A percentile compares a stretch with the other conserved stretches of the same genome.
These are phyloP conservation scores for Nematostella vectensis DNA, from an alignment of 92 coral and sea anemone species.

Conservation along the genomic window DNA sequence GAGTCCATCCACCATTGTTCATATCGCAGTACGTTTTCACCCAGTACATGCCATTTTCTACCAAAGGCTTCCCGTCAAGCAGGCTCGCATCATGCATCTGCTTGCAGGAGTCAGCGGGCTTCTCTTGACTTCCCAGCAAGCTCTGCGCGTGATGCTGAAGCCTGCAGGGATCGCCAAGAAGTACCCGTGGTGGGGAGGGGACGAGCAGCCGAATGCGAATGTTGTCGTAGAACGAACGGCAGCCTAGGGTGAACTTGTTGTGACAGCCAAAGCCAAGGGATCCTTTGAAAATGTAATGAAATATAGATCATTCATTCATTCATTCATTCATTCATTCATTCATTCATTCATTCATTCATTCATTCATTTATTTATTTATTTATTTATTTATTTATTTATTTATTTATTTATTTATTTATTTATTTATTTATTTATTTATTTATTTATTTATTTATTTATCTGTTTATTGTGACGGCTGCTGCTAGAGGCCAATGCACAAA, in stretches of 20 bases:
- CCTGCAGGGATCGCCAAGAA: slow-evolving; percentile 36
- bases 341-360: no score
- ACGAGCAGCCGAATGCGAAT: slow-evolving; percentile 45
- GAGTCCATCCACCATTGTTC: slow-evolving; percentile 84
- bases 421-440: no score
- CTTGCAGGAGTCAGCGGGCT: slow-evolving; percentile 73
- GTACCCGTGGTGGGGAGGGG: slow-evolving; percentile 33
- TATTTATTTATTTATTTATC: no score
- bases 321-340: no score
- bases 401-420: no score
- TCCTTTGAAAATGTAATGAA: slow-evolving; percentile 35
- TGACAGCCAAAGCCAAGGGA: slow-evolving; percentile 70
- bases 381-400: no score
- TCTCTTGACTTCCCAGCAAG: slow-evolving; percentile 9
- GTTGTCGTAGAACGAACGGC: slow-evolving; percentile 61
- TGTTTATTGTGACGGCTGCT: no score
- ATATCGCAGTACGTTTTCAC: slow-evolving; percentile 75
- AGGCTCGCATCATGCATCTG: slow-evolving; percentile 57
- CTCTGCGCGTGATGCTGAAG: slow-evolving; percentile 11
- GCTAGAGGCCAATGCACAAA: no score
- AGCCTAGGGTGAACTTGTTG: slow-evolving; percentile 24
- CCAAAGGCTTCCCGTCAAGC: slow-evolving; percentile 15
- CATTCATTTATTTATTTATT: no score
- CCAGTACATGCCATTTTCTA: slow-evolving; percentile 70
- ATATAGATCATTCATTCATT: no score